These are phyloP conservation scores for Orgyia antiqua DNA, from an alignment of 2,888 invertebrate genomes.

Conservation along the genomic window DNA sequence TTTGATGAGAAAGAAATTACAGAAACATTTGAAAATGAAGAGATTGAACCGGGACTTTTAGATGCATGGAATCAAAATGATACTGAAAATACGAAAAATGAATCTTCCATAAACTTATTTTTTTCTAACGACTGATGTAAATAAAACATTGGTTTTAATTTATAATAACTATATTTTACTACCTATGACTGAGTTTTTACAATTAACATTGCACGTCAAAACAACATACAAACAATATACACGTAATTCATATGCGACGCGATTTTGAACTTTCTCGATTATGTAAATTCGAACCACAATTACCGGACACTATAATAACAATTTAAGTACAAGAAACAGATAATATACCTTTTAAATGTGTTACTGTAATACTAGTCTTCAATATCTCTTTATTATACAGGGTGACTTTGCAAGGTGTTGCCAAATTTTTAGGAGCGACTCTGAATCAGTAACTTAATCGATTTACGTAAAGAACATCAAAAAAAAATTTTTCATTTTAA, in stretches of 20 bases:
- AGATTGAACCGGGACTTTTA: constrained; percentile 48
- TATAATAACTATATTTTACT: constrained; percentile 67
- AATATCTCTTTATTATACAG: no score
- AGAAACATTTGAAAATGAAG: constrained; percentile 46
- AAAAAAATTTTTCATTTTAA: no score
- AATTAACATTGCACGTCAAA: constrained; percentile 34
- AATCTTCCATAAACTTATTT: constrained; percentile 23
- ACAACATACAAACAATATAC: constrained; percentile 39
- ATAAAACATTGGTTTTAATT: constrained; percentile 42
- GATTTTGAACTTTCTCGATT: constrained; percentile 22
- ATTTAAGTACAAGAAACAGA: no score
- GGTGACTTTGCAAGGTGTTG: no score
- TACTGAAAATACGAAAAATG: constrained; percentile 15
- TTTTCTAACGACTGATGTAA: constrained; percentile 27
- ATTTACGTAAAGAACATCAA: no score
- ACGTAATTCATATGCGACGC: constrained; percentile 35
- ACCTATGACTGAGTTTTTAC: constrained; percentile 52
- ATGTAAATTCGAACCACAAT: no score
- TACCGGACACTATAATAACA: no score
- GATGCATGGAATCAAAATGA: constrained; percentile 46
- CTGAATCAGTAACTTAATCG: no score
- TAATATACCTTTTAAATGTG: no score
- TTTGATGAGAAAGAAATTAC: constrained; percentile 50
- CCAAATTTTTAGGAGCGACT: no score
- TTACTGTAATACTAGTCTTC: no score